Base-by-base conservation (phyloP, 2,888 invertebrate genomes). In the Ditula angustiorana region DNA sequence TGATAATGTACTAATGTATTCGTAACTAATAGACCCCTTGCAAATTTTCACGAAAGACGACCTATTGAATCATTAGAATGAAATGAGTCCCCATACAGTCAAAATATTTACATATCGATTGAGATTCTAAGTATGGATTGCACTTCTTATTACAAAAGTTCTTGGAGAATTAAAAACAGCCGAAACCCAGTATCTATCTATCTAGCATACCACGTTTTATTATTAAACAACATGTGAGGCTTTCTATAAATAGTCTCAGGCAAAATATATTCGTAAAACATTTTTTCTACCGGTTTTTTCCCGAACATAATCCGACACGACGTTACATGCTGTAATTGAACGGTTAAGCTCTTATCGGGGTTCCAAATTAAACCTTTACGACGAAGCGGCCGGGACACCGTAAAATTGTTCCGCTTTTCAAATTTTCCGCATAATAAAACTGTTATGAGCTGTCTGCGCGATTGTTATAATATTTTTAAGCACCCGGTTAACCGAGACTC, bases 341-440 rank as follows among this genome's bases (percentile, higher is more conserved):
- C 33, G 44, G 24, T 46, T 44, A 50, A 49, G 52, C 61, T 41
- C 41, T 46, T 46, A 53, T 61, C 35, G 24, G 44, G 37, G 30
- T 19, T 67, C 66, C 66, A 65, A 71, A 71, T 73, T 72, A 71
- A 72, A 70, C 62, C 64, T 56, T 68, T 62, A 67, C 67, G 59
- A 21, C 44, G 55, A 58, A 46, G n/a, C n/a, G 65, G 63, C 59
- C 69, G 55, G 56, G 65, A 69, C 68, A 65, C 69, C 68, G 47
- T 62, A 68, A 71, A 71, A 74, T 71, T 67, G 68, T 68, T 68
- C 65, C 62, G 67, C 66, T 69, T 71, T 70, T 67, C 67, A 53
- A 59, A 67, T 68, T 71, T 69, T 62, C 69, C 63, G 63, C 53
- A 52, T 60, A 68, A 63, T 63, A 63, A 69, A 71, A 63, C 44